These are phyloP conservation scores for Cydia fagiglandana DNA, from an alignment of 1,140 invertebrate species.

Conservation along the genomic window DNA sequence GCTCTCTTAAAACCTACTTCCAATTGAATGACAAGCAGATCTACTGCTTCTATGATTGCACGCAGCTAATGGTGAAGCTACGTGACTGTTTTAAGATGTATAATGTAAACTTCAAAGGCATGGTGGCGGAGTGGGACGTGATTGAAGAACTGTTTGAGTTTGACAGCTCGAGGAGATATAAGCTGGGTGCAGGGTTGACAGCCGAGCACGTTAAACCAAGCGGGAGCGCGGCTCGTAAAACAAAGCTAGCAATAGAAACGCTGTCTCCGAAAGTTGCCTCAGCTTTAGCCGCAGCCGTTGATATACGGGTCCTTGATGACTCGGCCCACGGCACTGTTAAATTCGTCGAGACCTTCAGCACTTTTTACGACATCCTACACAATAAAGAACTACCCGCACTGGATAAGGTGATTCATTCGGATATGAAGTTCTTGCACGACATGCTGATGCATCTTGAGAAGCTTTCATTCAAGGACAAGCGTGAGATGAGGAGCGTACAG, in stretches of 20 bases:
- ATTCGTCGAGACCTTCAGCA: not conserved
- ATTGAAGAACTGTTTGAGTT: not conserved
- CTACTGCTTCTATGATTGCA: slow-evolving; percentile 1
- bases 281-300: not conserved
- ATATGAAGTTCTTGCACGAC: not conserved
- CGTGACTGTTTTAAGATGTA: not conserved
- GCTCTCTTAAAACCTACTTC: not conserved
- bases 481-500: not conserved
- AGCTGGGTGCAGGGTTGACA: not conserved
- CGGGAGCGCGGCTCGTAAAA: not conserved
- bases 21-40: not conserved
- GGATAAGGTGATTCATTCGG: not conserved
- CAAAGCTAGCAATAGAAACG: not conserved
- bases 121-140: not conserved
- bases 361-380: not conserved
- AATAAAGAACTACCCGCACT: not conserved
- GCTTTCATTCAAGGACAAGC: not conserved
- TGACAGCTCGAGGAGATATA: not conserved
- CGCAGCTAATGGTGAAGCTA: not conserved
- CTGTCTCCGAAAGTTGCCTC: not conserved
- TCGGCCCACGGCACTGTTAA: not conserved
- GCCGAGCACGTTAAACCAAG: not conserved
- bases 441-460: not conserved
- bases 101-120: not conserved
- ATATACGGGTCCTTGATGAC: not conserved